phyloP scores from a whole-genome alignment of 2,888 invertebrate genomes.

The Monoplex corrugatus region DNA sequence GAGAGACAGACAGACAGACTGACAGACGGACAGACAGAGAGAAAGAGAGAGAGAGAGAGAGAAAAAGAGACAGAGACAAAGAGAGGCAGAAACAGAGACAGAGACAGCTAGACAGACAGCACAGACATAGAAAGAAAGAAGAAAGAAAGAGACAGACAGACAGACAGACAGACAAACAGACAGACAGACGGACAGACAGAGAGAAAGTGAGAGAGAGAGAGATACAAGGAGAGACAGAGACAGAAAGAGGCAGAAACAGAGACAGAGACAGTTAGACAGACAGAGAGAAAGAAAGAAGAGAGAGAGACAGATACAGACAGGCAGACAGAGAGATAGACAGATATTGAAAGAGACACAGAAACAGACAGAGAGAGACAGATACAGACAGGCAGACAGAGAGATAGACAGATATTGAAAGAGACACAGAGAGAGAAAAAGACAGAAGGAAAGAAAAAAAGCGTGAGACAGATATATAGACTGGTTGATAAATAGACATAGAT shows the following conservation, averaged over 20 bases:
- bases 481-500: too few relatives aligned
- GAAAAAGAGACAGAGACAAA: neutral
- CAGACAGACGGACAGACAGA: neutral
- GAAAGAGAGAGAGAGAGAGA: neutral
- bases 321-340: constrained; percentile 1
- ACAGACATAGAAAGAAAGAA: neutral
- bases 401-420: neutral
- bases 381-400: neutral
- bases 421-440: neutral
- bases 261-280: neutral
- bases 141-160: neutral
- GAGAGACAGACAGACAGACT: neutral
- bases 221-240: too few relatives aligned
- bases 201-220: neutral
- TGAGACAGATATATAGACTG: too few relatives aligned
- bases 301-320: neutral
- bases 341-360: neutral
- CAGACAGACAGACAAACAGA: neutral
- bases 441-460: neutral
- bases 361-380: constrained; percentile 5
- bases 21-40: neutral
- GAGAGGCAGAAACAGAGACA: neutral
- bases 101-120: neutral
- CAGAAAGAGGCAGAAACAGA: too few relatives aligned
- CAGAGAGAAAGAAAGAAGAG: neutral